Conservation (phyloP, 2,113 vertebrate species). For the Martes martes region DNA sequence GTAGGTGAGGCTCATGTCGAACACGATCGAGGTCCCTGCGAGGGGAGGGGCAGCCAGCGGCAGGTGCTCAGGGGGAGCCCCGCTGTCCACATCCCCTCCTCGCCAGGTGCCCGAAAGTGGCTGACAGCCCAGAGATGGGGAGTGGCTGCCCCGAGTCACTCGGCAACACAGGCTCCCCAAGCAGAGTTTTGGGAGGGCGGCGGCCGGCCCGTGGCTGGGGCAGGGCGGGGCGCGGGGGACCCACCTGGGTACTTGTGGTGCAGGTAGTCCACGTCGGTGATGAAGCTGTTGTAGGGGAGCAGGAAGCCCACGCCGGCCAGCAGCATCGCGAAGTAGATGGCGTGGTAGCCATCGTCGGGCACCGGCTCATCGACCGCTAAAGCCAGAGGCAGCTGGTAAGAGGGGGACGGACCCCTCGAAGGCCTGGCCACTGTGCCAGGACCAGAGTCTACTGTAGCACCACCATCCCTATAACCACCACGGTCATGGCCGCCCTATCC, state of each 20-base stretch:
- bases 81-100: accelerated
- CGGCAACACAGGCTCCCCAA: accelerated
- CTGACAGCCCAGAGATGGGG: neutral
- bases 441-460: neutral
- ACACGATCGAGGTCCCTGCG: constrained; percentile 95
- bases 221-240: accelerated
- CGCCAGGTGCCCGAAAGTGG: accelerated
- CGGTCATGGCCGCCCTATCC: neutral
- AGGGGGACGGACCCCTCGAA: accelerated
- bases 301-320: constrained; percentile 97
- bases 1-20: constrained; percentile 98
- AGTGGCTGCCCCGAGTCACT: neutral
- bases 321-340: constrained; percentile 98
- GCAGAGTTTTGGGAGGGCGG: accelerated
- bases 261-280: constrained; percentile 97
- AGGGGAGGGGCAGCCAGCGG: accelerated
- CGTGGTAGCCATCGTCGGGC: constrained; percentile 95
- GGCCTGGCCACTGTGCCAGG: neutral
- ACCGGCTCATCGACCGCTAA: constrained; percentile 87
- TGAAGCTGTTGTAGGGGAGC: constrained; percentile 98
- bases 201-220: accelerated
- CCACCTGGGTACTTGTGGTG: constrained; percentile 97
- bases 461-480: neutral
- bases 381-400: neutral
- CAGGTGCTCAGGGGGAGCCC: accelerated